A percentile compares a stretch with the other conserved stretches of the same genome.
These are phyloP conservation scores for Syngnathus acus DNA, from an alignment of 2,797 vertebrate species.

Conservation along the genomic window DNA sequence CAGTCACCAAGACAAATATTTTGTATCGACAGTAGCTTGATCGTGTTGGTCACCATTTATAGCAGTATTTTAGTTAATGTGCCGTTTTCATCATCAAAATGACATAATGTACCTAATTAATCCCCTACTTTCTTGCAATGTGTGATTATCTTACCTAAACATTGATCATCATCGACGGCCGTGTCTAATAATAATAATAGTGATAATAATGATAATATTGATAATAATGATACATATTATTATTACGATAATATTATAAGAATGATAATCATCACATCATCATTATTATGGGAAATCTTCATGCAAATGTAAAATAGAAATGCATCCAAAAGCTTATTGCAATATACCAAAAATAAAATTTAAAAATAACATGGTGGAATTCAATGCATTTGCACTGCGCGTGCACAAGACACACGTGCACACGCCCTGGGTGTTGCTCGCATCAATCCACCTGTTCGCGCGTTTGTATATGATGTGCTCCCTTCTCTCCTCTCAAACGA, in stretches of 20 bases:
- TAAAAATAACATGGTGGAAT: neutral
- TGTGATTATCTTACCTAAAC: neutral
- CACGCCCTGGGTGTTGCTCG: slow-evolving; percentile 16
- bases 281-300: no score
- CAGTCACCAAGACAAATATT: neutral
- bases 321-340: no score
- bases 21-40: neutral
- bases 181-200: neutral
- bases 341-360: no score
- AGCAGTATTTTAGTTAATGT: neutral
- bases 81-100: neutral
- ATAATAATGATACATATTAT: no score
- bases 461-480: slow-evolving; percentile 20
- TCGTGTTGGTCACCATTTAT: neutral
- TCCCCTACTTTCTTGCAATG: neutral
- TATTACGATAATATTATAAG: no score
- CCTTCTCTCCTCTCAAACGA: slow-evolving; percentile 24
- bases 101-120: neutral
- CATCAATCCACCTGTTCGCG: slow-evolving; percentile 66
- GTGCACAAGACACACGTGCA: neutral
- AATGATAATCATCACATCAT: no score
- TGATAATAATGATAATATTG: no score
- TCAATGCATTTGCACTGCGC: neutral
- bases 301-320: no score
- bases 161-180: neutral